phyloP scores from a whole-genome alignment of 2,888 invertebrate species.

The Ormia ochracea region DNA sequence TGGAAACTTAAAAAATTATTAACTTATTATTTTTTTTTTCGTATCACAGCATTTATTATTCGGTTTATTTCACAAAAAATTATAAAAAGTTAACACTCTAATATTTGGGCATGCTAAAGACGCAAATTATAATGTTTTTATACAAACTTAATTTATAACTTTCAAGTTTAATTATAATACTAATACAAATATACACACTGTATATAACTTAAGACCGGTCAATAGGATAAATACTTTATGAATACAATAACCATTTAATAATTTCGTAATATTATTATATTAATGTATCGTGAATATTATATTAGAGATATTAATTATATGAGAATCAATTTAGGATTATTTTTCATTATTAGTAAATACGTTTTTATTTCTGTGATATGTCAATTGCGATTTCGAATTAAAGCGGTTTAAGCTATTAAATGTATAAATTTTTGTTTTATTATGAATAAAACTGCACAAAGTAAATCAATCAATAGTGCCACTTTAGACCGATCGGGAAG shows the following conservation, averaged over 20 bases:
- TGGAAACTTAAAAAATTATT: constrained; percentile 9
- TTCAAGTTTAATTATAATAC: neutral
- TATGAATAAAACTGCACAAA: no score
- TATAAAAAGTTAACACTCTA: neutral
- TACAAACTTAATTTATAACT: constrained; percentile 1
- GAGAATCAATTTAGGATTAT: neutral
- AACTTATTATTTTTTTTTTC: constrained; percentile 45
- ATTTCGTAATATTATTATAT: no score
- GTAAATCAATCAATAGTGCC: neutral
- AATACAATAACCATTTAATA: constrained; percentile 39
- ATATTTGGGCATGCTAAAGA: neutral
- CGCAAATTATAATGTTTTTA: neutral
- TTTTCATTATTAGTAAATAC: neutral
- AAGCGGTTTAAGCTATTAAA: constrained; percentile 51
- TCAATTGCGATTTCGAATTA: constrained; percentile 45
- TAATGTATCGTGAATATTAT: neutral
- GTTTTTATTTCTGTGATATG: constrained; percentile 50
- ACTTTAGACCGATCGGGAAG: no score
- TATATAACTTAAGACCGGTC: constrained; percentile 43
- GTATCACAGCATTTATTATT: constrained; percentile 61
- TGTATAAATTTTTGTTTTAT: constrained; percentile 4
- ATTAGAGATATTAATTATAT: neutral
- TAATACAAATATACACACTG: no score
- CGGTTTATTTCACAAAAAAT: constrained; percentile 45
- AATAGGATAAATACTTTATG: constrained; percentile 5